phyloP scores from a whole-genome alignment of 92 coral and sea anemone genomes.

The Nematostella vectensis region DNA sequence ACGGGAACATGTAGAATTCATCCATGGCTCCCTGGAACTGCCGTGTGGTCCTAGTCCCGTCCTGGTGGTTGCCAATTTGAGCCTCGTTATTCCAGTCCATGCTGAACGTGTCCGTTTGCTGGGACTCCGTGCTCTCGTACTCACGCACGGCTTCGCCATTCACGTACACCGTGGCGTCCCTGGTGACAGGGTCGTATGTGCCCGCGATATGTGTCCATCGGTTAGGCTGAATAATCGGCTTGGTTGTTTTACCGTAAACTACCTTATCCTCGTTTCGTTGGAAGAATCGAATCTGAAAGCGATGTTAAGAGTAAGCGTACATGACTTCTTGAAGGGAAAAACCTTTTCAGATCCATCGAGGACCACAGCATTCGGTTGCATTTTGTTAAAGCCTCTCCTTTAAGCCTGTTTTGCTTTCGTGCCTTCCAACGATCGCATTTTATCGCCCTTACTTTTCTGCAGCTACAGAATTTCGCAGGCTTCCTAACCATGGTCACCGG shows the following conservation, averaged over 20 bases:
- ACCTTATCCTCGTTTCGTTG: conserved; percentile 70
- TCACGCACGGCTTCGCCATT: conserved; percentile 63
- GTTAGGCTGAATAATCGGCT: conserved; percentile 50
- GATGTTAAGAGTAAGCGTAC: neutral
- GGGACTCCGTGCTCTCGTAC: conserved; percentile 56
- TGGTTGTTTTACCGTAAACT: conserved; percentile 69
- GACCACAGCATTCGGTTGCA: too few relatives aligned
- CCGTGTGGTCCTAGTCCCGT: conserved; percentile 33
- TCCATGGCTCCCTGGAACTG: conserved; percentile 75
- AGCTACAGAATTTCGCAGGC: too few relatives aligned
- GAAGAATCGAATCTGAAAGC: conserved; percentile 57
- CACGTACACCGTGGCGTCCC: conserved; percentile 52
- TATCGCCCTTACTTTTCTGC: too few relatives aligned
- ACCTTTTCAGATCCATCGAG: too few relatives aligned
- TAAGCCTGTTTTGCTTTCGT: too few relatives aligned
- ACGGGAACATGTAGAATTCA: conserved; percentile 86
- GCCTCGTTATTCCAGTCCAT: conserved; percentile 74
- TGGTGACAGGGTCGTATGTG: conserved; percentile 55
- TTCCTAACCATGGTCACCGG: too few relatives aligned
- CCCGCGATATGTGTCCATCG: conserved; percentile 80
- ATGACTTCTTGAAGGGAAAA: too few relatives aligned
- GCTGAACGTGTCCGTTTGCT: conserved; percentile 53
- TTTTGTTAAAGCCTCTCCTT: too few relatives aligned
- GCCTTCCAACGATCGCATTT: too few relatives aligned
- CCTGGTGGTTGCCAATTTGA: conserved; percentile 55